Conservation (phyloP, 2,113 vertebrate genomes). For the Scolopax mira region DNA sequence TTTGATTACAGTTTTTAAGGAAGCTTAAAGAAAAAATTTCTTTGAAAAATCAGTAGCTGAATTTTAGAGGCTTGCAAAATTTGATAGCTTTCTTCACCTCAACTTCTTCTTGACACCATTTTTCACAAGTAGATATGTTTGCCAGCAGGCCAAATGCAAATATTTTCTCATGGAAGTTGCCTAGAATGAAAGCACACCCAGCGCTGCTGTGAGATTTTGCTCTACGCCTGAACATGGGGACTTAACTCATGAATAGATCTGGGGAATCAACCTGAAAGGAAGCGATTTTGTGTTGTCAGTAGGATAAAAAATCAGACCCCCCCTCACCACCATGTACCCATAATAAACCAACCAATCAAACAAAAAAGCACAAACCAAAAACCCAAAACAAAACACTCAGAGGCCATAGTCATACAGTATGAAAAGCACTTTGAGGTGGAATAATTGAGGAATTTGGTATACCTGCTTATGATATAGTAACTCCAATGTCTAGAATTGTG, state of each 20-base stretch:
- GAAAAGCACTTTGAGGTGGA: background rate
- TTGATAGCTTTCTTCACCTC: background rate
- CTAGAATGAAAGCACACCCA: background rate
- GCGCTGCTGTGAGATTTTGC: background rate
- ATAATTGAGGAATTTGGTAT: background rate
- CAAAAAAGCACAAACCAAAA: accelerated
- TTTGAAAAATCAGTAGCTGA: background rate
- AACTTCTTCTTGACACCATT: background rate
- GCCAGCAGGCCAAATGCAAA: background rate
- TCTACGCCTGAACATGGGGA: background rate
- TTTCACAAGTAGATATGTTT: background rate
- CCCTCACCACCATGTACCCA: accelerated
- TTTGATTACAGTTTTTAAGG: background rate
- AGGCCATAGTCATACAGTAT: accelerated
- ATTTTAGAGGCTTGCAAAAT: background rate
- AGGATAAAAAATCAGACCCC: accelerated
- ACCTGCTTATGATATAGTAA: accelerated
- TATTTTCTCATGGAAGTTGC: background rate
- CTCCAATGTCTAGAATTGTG: background rate
- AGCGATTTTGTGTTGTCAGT: background rate
- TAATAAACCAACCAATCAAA: background rate
- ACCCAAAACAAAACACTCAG: background rate
- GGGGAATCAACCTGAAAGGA: background rate
- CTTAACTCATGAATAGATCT: background rate
- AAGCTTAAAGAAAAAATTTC: background rate